Evolutionary conservation across 2,888 invertebrate genomes (phyloP), one percentile per base, ranked within the genome.

Genomic region (Acrobasis repandana): DNA sequence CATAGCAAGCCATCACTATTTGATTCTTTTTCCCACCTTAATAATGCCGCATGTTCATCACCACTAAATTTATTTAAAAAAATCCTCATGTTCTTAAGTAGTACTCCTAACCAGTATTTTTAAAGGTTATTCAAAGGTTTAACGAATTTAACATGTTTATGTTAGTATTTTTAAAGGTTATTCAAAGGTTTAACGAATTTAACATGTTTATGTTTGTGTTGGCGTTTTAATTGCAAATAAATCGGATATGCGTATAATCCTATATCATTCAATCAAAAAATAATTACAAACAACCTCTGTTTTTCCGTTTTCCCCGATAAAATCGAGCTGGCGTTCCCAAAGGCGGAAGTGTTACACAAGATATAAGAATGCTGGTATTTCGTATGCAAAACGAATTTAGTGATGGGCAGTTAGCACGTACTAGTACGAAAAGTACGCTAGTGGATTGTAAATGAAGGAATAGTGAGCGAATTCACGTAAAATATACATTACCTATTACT

Each of bases 301-400:
- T 54, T 54, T 54, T 54, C 18, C 18, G 20, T 38, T 54, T 54
- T 54, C 54, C 36, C 6, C 38, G 54, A 54, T 54, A 54, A 54
- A 54, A 54, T 20, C 54, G 3, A 54, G 33, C 33, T 5, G 38
- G 38, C 54, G 49, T 49, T 38, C 58, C 34, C 10, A 58, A 48
- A 58, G 49, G 38, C 49, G 58, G 58, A 58, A 58, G 33, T 14
- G 18, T 58, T 58, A 20, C 58, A 38, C 58, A 58, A 58, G 48
- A 34, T 20, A 36, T n/a, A 49, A 36, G 49, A 58, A 58, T 49
- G 58, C 36, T 1, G 9, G 20, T 48, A n/a, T 38, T 36, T 58
- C 48, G 28, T 57, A 57, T 57, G 47, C 56, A 54, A 54, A 54
- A 18, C 20, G 54, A 5, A 38, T 14, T 2, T 54, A 54, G 54